Evolutionary conservation across 2,797 vertebrate genomes (phyloP).

Genomic region (Xenopus petersii): DNA sequence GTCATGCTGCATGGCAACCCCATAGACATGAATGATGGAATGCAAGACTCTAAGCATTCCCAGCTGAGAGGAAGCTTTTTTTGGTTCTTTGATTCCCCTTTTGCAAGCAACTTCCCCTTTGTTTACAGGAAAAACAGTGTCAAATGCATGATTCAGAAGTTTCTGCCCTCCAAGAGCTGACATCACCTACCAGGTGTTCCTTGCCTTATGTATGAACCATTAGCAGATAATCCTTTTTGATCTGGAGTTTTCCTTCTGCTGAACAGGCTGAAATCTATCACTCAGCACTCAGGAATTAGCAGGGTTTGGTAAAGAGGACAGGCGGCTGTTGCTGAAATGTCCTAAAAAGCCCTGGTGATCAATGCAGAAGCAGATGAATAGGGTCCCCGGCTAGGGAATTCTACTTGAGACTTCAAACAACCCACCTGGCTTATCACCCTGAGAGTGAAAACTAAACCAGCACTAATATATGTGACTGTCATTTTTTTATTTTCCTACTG

Average conservation of each 20-base stretch:
- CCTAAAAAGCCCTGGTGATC: constrained; percentile 12
- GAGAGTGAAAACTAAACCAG: no score
- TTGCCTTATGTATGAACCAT: constrained; percentile 9
- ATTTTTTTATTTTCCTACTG: no score
- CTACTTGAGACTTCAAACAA: constrained; percentile 36
- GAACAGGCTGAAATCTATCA: constrained; percentile 28
- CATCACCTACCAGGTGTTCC: constrained; percentile 45
- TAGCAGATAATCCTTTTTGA: constrained; percentile 22
- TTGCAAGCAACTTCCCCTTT: constrained; percentile 12
- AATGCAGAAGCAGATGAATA: constrained; percentile 8
- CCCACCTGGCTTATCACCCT: constrained; percentile 28
- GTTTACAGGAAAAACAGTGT: constrained; percentile 32
- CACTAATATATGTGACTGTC: no score
- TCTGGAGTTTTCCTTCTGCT: constrained; percentile 7
- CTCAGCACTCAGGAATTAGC: constrained; percentile 32
- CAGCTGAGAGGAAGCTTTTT: constrained; percentile 11
- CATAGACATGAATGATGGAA: constrained; percentile 16
- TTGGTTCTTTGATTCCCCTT: constrained; percentile 29
- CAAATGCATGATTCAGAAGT: constrained; percentile 28
- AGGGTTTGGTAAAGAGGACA: constrained; percentile 5
- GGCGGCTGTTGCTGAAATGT: constrained; percentile 29
- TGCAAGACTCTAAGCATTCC: background rate
- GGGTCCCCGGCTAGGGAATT: constrained; percentile 8
- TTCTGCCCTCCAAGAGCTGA: constrained; percentile 25
- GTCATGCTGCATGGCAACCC: background rate